These are phyloP conservation scores for Varecia variegata DNA, from an alignment of 2,797 vertebrate species.

Conservation along the genomic window DNA sequence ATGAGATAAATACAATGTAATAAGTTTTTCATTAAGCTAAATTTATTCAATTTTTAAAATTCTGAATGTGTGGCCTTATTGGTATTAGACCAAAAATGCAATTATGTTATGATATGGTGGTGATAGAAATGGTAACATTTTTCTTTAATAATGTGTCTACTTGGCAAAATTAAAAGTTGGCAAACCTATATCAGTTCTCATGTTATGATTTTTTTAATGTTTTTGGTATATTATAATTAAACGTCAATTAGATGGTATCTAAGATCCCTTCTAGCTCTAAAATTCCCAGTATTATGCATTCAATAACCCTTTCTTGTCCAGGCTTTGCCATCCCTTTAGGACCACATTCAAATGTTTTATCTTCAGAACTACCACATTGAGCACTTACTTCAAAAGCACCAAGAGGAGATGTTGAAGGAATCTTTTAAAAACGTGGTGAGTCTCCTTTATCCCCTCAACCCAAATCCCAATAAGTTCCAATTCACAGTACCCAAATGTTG, in stretches of 20 bases:
- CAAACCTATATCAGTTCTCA: neutral
- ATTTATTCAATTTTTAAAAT: neutral
- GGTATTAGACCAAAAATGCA: neutral
- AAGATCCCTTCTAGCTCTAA: neutral
- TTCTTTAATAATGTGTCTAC: neutral
- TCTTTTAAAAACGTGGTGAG: neutral
- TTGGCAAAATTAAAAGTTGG: slow-evolving; percentile 3
- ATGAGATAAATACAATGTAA: neutral
- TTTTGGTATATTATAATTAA: neutral
- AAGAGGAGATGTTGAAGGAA: neutral
- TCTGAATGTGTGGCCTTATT: neutral
- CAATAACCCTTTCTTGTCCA: neutral
- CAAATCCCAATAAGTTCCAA: neutral
- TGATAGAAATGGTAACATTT: slow-evolving; percentile 35
- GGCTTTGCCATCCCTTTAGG: neutral
- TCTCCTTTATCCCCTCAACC: neutral
- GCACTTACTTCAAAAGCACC: neutral
- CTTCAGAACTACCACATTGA: neutral
- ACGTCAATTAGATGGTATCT: neutral
- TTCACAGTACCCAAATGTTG: neutral
- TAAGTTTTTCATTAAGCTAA: slow-evolving; percentile 1
- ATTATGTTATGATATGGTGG: slow-evolving; percentile 25
- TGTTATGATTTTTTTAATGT: neutral
- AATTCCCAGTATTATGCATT: neutral
- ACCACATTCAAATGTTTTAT: neutral